Conservation (phyloP, 2,888 invertebrate species). For the Meta bourneti region DNA sequence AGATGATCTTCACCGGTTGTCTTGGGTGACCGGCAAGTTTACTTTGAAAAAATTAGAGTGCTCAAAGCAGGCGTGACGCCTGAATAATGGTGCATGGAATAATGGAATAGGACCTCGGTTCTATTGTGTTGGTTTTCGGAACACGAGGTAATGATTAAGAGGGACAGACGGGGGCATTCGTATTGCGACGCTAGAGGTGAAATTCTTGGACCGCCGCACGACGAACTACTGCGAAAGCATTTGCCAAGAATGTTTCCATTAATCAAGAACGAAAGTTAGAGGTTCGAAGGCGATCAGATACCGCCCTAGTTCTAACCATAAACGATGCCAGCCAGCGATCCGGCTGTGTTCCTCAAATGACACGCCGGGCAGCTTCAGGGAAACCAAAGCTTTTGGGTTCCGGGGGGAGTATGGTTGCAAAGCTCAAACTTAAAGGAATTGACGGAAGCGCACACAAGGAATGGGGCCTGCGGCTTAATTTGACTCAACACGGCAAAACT, state of each 20-base stretch:
- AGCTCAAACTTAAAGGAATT: slow-evolving; percentile 81
- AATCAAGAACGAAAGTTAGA: slow-evolving; percentile 86
- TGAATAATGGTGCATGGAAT: too few species aligned
- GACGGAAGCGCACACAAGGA: slow-evolving; percentile 87
- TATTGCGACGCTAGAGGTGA: slow-evolving; percentile 79
- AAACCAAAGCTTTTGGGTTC: slow-evolving; percentile 81
- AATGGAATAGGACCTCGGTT: too few species aligned
- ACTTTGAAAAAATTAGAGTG: slow-evolving; percentile 56
- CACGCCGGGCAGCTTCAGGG: slow-evolving; percentile 83
- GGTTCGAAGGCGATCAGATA: slow-evolving; percentile 87
- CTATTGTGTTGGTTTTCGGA: too few species aligned
- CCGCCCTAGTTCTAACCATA: slow-evolving; percentile 85
- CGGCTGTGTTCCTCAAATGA: slow-evolving; percentile 84
- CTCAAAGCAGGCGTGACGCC: slow-evolving; percentile 54
- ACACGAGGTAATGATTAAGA: slow-evolving; percentile 72
- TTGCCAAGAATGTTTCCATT: slow-evolving; percentile 87
- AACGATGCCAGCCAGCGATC: slow-evolving; percentile 86
- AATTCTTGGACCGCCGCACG: slow-evolving; percentile 85
- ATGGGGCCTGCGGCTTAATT: slow-evolving; percentile 86
- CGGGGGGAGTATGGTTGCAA: slow-evolving; percentile 77
- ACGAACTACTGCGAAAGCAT: slow-evolving; percentile 86
- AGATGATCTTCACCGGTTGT: slow-evolving; percentile 52
- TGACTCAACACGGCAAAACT: slow-evolving; percentile 80
- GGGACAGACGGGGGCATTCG: slow-evolving; percentile 56
- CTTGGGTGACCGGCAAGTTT: slow-evolving; percentile 53